Percentiles rank a stretch among this genome's conserved stretches.
Conservation (phyloP, 2,797 vertebrate genomes). For the Bucorvus abyssinicus region DNA sequence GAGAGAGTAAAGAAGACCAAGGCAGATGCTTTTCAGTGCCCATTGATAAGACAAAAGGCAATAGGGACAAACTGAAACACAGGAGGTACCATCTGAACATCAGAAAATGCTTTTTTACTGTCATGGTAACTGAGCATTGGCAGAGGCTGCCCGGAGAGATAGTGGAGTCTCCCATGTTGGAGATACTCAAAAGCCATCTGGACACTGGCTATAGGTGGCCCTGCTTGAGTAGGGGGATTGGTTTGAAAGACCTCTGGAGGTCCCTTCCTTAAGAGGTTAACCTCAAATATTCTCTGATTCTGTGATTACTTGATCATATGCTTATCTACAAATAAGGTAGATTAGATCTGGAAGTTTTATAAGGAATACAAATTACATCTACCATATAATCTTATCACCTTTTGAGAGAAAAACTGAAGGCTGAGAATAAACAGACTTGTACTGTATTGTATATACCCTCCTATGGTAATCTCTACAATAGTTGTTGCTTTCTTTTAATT, state of each 20-base stretch:
- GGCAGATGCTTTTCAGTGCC: not conserved
- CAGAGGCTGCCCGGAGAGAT: not conserved
- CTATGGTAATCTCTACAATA: not conserved
- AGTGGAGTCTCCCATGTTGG: not conserved
- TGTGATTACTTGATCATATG: not conserved
- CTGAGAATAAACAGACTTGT: not conserved
- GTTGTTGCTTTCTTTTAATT: not conserved
- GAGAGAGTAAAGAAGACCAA: not conserved
- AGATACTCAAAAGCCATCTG: not conserved
- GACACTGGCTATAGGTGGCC: not conserved
- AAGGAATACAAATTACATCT: not conserved
- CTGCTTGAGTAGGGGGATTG: not conserved
- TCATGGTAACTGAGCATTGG: not conserved
- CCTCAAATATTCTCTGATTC: not conserved
- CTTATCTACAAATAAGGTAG: not conserved
- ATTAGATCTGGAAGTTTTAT: not conserved
- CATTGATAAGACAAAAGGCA: not conserved
- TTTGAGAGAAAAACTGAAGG: not conserved
- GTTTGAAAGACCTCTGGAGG: not conserved
- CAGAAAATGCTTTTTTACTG: not conserved
- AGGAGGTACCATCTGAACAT: not conserved
- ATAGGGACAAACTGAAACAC: not conserved
- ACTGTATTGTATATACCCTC: not conserved
- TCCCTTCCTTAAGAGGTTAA: not conserved
- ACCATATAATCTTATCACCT: not conserved